Evolutionary conservation across 2,888 invertebrate species (phyloP).

Genomic region (Drosophila atripex): DNA sequence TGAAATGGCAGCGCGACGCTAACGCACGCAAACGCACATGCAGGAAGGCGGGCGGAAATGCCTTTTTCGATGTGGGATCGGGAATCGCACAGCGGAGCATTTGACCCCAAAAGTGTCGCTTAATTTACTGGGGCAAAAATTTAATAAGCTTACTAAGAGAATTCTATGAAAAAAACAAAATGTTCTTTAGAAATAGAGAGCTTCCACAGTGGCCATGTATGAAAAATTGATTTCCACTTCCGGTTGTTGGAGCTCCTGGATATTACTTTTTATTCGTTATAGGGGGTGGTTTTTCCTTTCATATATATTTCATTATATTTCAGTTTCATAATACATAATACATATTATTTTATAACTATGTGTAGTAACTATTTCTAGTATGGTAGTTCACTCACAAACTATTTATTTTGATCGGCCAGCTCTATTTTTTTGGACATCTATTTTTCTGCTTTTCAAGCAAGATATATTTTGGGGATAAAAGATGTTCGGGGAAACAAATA

Average conservation of each 20-base stretch:
- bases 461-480: slow-evolving; percentile 1
- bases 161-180: neutral
- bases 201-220: neutral
- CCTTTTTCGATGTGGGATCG: slow-evolving; percentile 42
- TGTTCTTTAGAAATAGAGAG: neutral
- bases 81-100: neutral
- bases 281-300: neutral
- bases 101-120: slow-evolving; percentile 18
- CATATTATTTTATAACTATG: too few species aligned
- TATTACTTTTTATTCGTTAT: neutral
- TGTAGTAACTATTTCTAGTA: too few species aligned
- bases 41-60: slow-evolving; percentile 67
- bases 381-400: neutral
- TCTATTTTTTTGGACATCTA: neutral
- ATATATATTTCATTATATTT: too few species aligned
- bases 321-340: too few species aligned
- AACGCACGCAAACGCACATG: slow-evolving; percentile 46
- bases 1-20: slow-evolving; percentile 75
- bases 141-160: slow-evolving; percentile 1
- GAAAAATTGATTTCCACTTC: neutral
- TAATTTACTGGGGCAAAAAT: slow-evolving; percentile 38
- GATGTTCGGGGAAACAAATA: neutral
- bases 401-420: neutral
- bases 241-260: neutral
- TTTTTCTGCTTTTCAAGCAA: neutral